A percentile compares a stretch with the other conserved stretches of the same genome.
phyloP scores from a whole-genome alignment of 2,888 invertebrate species.

The Phorcus lineatus region DNA sequence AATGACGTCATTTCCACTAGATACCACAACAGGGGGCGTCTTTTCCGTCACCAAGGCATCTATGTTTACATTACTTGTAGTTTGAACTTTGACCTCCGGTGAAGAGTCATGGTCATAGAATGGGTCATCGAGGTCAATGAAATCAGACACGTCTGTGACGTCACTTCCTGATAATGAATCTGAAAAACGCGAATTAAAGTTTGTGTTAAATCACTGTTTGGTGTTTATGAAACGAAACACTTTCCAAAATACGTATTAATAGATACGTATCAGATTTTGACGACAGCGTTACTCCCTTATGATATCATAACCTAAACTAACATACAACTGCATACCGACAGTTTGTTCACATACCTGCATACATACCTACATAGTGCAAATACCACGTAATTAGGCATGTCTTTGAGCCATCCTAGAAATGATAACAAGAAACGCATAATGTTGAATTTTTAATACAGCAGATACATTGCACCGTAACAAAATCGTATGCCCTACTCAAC shows the following conservation, averaged over 20 bases:
- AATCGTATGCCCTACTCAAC: no score
- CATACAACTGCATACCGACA: no score
- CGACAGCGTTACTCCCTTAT: background rate
- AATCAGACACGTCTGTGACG: background rate
- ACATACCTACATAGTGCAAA: no score
- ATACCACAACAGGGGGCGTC: background rate
- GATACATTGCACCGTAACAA: no score
- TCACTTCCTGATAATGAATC: background rate
- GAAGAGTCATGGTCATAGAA: background rate
- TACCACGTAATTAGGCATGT: no score
- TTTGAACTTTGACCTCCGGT: background rate
- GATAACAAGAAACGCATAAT: no score
- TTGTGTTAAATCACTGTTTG: background rate
- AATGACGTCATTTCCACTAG: background rate
- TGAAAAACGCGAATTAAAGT: background rate
- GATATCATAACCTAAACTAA: no score
- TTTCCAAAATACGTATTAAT: background rate
- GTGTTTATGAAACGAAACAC: background rate
- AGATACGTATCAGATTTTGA: background rate
- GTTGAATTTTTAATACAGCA: no score
- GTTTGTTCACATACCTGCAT: no score
- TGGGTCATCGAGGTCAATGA: constrained; percentile 18
- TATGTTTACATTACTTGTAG: background rate
- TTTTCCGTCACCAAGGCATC: constrained; percentile 15
- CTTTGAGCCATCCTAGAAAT: no score